phyloP scores from a whole-genome alignment of 2,888 invertebrate species.

The Molanna angustata region DNA sequence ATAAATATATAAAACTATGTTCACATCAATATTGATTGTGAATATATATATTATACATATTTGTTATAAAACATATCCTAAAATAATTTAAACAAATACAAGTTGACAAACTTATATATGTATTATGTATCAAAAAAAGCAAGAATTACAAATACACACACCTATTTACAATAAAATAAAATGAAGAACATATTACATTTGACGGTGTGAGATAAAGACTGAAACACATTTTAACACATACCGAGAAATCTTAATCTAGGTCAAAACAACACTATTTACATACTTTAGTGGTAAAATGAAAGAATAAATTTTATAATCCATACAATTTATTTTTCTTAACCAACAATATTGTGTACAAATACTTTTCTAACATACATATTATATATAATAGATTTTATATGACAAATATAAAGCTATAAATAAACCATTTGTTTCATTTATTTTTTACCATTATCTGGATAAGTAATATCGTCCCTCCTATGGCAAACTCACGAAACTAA shows the following conservation, averaged over 20 bases:
- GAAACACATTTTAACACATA: background rate
- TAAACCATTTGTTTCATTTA: conserved; percentile 25
- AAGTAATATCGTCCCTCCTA: no score
- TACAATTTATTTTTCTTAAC: conserved; percentile 27
- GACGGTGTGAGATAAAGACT: background rate
- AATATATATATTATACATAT: background rate
- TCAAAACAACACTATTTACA: conserved; percentile 20
- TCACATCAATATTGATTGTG: background rate
- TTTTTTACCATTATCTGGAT: background rate
- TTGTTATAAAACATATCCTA: background rate
- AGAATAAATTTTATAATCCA: conserved; percentile 22
- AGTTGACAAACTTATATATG: no score
- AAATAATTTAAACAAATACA: no score
- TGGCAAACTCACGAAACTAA: no score
- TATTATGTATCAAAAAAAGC: no score
- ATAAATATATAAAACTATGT: background rate
- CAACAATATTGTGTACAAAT: conserved; percentile 27
- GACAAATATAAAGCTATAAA: conserved; percentile 30
- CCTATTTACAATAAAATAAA: background rate
- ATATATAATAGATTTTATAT: conserved; percentile 23
- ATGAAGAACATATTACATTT: background rate
- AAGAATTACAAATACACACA: background rate
- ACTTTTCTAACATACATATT: conserved; percentile 27
- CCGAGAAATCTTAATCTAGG: conserved; percentile 16
- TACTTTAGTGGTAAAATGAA: conserved; percentile 15